These are phyloP conservation scores for Hylyphantes graminicola DNA, from an alignment of 1,140 invertebrate species.

Conservation along the genomic window DNA sequence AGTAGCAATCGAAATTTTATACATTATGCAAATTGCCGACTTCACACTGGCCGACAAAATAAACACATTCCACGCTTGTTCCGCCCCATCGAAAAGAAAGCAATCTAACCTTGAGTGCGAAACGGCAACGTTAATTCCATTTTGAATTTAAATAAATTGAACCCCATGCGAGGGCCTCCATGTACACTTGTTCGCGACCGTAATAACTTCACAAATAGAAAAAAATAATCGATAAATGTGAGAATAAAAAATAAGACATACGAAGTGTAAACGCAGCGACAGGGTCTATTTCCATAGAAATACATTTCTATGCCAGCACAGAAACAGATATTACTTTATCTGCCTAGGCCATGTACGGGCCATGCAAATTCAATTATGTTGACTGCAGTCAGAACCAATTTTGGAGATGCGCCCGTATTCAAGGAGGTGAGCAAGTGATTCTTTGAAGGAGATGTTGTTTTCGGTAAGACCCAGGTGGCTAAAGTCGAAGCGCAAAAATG, in stretches of 20 bases:
- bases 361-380: conserved; percentile 55
- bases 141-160: too few relatives aligned
- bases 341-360: not conserved
- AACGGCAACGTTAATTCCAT: too few relatives aligned
- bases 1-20: too few relatives aligned
- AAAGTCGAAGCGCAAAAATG: conserved; percentile 46
- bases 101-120: too few relatives aligned
- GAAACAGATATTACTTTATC: conserved; percentile 36
- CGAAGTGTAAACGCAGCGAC: conserved; percentile 6
- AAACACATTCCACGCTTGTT: too few relatives aligned
- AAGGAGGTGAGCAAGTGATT: conserved; percentile 27
- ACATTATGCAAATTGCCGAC: too few relatives aligned
- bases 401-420: conserved; percentile 36
- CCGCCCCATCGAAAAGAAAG: too few relatives aligned
- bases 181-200: too few relatives aligned
- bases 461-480: conserved; percentile 52
- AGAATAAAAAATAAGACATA: not conserved
- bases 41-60: too few relatives aligned
- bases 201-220: not conserved
- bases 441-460: conserved; percentile 1
- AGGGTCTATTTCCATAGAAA: conserved; percentile 35
- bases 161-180: too few relatives aligned
- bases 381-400: conserved; percentile 54
- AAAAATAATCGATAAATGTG: not conserved
- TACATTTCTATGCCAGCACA: conserved; percentile 22